A percentile compares a stretch with the other conserved stretches of the same genome.
Evolutionary conservation across 2,113 vertebrate genomes (phyloP).

Genomic region (Pogona vitticeps): DNA sequence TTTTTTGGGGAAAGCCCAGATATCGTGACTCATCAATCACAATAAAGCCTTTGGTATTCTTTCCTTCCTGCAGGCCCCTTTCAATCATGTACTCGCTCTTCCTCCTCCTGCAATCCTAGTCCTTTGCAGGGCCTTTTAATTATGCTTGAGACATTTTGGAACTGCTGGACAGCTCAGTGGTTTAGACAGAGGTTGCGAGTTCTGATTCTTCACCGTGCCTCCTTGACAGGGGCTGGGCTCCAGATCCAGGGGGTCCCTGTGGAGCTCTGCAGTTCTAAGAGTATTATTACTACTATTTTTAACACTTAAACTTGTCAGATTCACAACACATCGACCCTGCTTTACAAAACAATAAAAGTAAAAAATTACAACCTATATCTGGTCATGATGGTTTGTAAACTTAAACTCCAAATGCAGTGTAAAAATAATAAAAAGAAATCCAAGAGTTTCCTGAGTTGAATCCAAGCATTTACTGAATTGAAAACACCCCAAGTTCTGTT

Average conservation of each 20-base stretch:
- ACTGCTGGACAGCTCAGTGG: too few relatives aligned
- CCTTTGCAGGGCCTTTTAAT: neutral
- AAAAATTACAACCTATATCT: neutral
- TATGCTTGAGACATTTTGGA: neutral
- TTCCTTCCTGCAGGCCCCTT: neutral
- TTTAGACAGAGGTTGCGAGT: too few relatives aligned
- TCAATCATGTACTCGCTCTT: neutral
- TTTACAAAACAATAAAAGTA: neutral
- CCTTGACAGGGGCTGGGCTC: too few relatives aligned
- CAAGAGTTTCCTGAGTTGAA: neutral
- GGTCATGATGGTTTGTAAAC: neutral
- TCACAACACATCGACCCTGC: neutral
- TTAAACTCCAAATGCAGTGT: neutral
- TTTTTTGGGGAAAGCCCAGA: slow-evolving; percentile 7
- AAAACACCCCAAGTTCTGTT: neutral
- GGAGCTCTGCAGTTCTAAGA: too few relatives aligned
- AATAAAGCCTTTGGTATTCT: slow-evolving; percentile 12
- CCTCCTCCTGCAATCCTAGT: neutral
- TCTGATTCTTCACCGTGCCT: too few relatives aligned
- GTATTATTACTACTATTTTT: neutral
- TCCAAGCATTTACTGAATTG: neutral
- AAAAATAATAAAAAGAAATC: neutral
- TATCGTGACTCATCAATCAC: neutral
- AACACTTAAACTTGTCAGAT: neutral
- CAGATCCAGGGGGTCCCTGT: too few relatives aligned